Base-by-base conservation (phyloP, 2,797 vertebrate genomes). In the Sphenodon punctatus region DNA sequence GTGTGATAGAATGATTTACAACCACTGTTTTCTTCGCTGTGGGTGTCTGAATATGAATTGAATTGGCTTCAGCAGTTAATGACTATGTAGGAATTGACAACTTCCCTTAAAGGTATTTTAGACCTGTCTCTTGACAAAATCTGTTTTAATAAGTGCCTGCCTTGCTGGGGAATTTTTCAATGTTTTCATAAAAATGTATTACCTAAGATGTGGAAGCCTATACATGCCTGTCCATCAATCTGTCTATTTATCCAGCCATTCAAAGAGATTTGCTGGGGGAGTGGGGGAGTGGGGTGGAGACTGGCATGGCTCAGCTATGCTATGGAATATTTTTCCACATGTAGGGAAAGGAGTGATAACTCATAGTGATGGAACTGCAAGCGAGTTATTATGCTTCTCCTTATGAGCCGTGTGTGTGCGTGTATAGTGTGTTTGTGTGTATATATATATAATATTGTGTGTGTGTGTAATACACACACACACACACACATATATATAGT, bases 351-450 rank as follows among this genome's bases (percentile, higher is more conserved):
- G 9, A 60, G 58, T 1, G 1, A 12, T 61, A 88, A 74, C 67
- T 89, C 64, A 70, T 84, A 80, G 42, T 56, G 69, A 74, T 7
- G 45, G 39, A 72, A 77, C 43, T 36, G 38, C 43, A 14, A 64
- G 4, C 4, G 70, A 80, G 23, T 82, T 80, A 42, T 75, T 65
- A n/a, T 76, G 46, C 78, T 74, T 76, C n/a, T 46, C 7, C 67
- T 20, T 17, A 25, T 8, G 75, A 67, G 78, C 71, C 86, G 84
- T n/a, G n/a, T n/a, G n/a, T n/a, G n/a, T n/a, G n/a, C n/a, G n/a
- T n/a, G n/a, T n/a, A n/a, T n/a, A n/a, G n/a, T n/a, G n/a, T n/a
- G n/a, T n/a, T n/a, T n/a, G n/a, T n/a, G n/a, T n/a, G n/a, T n/a
- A n/a, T n/a, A n/a, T n/a, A n/a, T n/a, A n/a, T n/a, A n/a, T n/a